Conservation (phyloP, 2,888 invertebrate species). For the Ditylenchus weischeri region DNA sequence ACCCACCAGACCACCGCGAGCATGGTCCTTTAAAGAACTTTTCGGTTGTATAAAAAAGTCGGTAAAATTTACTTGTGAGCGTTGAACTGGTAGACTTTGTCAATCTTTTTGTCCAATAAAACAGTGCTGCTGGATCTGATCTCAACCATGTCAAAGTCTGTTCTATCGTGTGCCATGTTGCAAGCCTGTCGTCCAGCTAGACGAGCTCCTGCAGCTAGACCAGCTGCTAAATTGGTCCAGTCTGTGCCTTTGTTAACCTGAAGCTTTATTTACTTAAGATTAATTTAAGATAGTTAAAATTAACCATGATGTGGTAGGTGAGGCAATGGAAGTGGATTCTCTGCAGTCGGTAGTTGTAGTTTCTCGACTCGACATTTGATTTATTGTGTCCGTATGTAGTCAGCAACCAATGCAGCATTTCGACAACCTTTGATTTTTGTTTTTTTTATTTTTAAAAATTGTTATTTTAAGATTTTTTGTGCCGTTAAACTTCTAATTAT, state of each 20-base stretch:
- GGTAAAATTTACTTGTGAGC: slow-evolving; percentile 46
- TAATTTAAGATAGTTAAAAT: not conserved
- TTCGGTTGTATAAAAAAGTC: no score
- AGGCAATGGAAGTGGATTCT: slow-evolving; percentile 63
- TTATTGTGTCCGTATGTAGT: slow-evolving; percentile 59
- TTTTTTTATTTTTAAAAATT: not conserved
- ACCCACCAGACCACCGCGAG: no score
- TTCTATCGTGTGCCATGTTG: slow-evolving; percentile 41
- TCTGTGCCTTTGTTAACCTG: slow-evolving; percentile 54
- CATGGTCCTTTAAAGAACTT: not conserved
- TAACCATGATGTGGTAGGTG: slow-evolving; percentile 62
- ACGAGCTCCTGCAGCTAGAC: slow-evolving; percentile 62
- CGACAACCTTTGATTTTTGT: slow-evolving; percentile 57
- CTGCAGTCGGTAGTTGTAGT: slow-evolving; percentile 58
- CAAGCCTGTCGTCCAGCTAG: slow-evolving; percentile 62
- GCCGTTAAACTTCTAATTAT: no score
- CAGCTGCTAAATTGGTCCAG: slow-evolving; percentile 61
- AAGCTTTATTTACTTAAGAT: slow-evolving; percentile 5
- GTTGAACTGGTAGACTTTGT: slow-evolving; percentile 54
- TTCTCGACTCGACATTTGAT: slow-evolving; percentile 45
- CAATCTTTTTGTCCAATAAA: slow-evolving; percentile 55
- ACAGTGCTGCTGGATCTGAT: slow-evolving; percentile 59
- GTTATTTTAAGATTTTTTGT: not conserved
- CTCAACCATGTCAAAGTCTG: slow-evolving; percentile 58
- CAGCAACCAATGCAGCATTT: slow-evolving; percentile 62